Base-by-base conservation (phyloP, 2,113 vertebrate genomes). In the Cygnus buccinator region DNA sequence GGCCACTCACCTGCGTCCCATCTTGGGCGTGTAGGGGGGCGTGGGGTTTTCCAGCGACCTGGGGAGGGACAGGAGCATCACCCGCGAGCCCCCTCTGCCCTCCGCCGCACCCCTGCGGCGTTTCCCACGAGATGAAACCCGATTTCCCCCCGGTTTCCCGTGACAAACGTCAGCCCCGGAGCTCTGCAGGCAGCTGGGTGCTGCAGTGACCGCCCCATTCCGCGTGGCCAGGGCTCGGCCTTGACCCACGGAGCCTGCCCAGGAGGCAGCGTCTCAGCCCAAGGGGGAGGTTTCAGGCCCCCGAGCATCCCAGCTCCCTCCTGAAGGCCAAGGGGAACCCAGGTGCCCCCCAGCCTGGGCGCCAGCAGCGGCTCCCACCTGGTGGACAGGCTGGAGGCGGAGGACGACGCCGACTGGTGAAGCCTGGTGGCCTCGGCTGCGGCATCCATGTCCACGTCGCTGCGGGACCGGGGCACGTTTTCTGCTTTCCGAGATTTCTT, bases 1-100 rank as follows among this genome's bases (percentile, higher is more conserved):
- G 15, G 33, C 23, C 48, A 81, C 98, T 98, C 95, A 99, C 99
- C 99, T 99, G 97, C 99, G 99, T 43, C 98, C 98, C 97, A 99
- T 98, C 78, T 99, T 99, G 62, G 99, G 99, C 2, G 99, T 99
- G 98, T 98, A 99, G 31, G 99, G 99, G 23, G 99, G 99, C 12
- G 99, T 99, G 89, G 99, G 98, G 88, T 99, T 99, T 94, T 99
- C 99, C 91, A 99, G 97, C 16, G 99, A 99, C 97, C 99, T 99
- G 97, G 75, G 74, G 90, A 91, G 10, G 78, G 66, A 95, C 87
- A 13, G 54, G n/a, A 66, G 37, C 52, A 59, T 76, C 95, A 77
- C 28, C 21, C 21, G 5, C 1, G 2, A 4, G 29, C 44, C 39
- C 61, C 1, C 7, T 28, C 63, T 70, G n/a, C 55, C 67, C 41